Base-by-base conservation (phyloP, 2,113 vertebrate genomes). In the Halichoeres trimaculatus region DNA sequence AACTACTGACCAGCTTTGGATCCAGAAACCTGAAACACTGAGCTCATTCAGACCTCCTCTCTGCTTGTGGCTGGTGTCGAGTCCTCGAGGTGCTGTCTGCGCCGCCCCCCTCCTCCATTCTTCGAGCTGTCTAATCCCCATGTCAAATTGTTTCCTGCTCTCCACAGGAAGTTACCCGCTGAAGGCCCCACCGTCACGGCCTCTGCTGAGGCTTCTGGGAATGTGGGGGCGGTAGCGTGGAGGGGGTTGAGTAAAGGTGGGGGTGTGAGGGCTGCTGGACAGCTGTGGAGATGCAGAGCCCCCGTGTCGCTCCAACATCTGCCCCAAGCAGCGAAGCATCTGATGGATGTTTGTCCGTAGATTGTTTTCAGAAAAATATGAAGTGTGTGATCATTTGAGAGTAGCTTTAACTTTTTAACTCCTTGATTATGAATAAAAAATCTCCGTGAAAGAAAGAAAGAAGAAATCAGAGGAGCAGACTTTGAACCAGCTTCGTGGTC, bases 81-180 rank as follows among this genome's bases (percentile, higher is more conserved):
- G 35, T 55, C 63, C 52, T 20, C 2, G 16, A 41, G 50, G 41
- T 65, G 76, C 38, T 43, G 59, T 85, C 72, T 76, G 66, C 74
- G 77, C 74, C 86, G 73, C 76, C 24, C 79, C 17, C 73, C 77
- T 35, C 3, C 54, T 64, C 82, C 70, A 45, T 85, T 88, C 76
- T 88, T 70, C 7, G 10, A 80, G 86, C 81, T 66, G 80, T 88
- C 78, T 93, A 91, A 93, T 92, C 91, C 87, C 90, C 81, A 65
- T 92, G 86, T 91, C 89, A 91, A 91, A 92, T 92, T 86, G 88
- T 89, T 93, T 93, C 92, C 91, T 92, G 91, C 61, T 24, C 84
- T 85, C 85, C 80, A 85, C 85, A 92, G 90, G 92, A 92, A 92
- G 90, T 87, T 84, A 72, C 77, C 79, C 74, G 41, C 77, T 71